These are phyloP conservation scores for Turdus rufiventris DNA, from an alignment of 2,113 vertebrate species.

Conservation along the genomic window DNA sequence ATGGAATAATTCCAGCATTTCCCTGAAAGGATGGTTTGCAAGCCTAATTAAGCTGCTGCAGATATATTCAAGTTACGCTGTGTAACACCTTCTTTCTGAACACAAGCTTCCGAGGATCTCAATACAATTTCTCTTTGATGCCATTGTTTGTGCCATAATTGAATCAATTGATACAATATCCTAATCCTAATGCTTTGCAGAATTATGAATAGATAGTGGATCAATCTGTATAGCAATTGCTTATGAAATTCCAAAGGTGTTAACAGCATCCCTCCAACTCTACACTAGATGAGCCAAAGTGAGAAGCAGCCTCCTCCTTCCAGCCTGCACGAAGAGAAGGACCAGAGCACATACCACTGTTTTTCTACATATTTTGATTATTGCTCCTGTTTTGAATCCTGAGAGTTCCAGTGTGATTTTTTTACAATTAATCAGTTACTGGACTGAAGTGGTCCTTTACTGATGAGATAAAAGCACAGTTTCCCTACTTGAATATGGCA, in stretches of 20 bases:
- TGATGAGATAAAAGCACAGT: not conserved
- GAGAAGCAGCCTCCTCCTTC: not conserved
- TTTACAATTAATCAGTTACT: not conserved
- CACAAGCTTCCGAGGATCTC: not conserved
- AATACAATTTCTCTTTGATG: not conserved
- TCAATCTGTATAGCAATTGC: not conserved
- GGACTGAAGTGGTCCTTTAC: not conserved
- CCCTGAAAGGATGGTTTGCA: not conserved
- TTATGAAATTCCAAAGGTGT: not conserved
- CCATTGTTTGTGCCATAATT: not conserved
- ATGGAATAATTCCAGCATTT: not conserved
- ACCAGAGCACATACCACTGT: not conserved
- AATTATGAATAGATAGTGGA: not conserved
- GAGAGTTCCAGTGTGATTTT: not conserved
- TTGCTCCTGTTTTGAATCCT: not conserved
- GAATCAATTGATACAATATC: not conserved
- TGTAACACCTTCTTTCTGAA: not conserved
- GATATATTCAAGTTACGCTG: not conserved
- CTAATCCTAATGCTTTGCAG: not conserved
- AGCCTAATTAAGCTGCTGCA: not conserved
- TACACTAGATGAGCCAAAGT: not conserved
- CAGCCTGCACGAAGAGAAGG: not conserved
- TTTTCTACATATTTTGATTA: not conserved
- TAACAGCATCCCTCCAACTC: not conserved
- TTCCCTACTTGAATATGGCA: not conserved